Percentiles rank a stretch among this genome's conserved stretches.
Evolutionary conservation across 1,140 invertebrate genomes (phyloP).

Genomic region (Heliconius melpomene): DNA sequence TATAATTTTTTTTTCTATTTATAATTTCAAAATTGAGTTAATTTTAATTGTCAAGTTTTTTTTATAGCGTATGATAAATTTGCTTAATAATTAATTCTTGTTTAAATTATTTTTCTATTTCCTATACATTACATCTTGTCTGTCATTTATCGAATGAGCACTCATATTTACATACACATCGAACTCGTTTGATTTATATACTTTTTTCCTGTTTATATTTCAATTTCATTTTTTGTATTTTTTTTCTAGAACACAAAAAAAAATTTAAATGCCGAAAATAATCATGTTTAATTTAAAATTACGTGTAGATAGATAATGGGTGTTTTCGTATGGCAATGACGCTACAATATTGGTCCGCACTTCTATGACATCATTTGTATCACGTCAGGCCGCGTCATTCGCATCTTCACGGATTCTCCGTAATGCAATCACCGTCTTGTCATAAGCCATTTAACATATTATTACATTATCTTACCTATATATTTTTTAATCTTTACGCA

Average conservation of each 20-base stretch:
- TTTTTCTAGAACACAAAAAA: background rate
- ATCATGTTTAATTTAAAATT: background rate
- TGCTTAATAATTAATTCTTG: too few relatives aligned
- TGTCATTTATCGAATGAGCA: background rate
- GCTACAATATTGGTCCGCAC: constrained; percentile 45
- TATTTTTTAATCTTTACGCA: background rate
- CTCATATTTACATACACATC: background rate
- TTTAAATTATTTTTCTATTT: too few relatives aligned
- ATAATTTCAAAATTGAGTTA: too few relatives aligned
- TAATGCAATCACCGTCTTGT: constrained; percentile 61
- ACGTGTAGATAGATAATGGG: background rate
- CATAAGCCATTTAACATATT: constrained; percentile 60
- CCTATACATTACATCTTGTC: too few relatives aligned
- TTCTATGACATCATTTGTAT: constrained; percentile 62
- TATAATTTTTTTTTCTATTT: too few relatives aligned
- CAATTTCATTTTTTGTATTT: background rate
- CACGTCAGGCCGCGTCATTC: constrained; percentile 71
- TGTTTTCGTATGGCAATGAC: constrained; percentile 44
- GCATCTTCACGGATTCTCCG: constrained; percentile 58
- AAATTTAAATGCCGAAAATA: background rate
- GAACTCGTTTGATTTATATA: background rate
- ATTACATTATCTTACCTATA: constrained; percentile 44
- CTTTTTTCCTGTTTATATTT: background rate
- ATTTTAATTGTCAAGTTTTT: too few relatives aligned
- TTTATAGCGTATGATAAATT: too few relatives aligned